These are phyloP conservation scores for Eulacestoma nigropectus DNA, from an alignment of 2,113 vertebrate species.

Conservation along the genomic window DNA sequence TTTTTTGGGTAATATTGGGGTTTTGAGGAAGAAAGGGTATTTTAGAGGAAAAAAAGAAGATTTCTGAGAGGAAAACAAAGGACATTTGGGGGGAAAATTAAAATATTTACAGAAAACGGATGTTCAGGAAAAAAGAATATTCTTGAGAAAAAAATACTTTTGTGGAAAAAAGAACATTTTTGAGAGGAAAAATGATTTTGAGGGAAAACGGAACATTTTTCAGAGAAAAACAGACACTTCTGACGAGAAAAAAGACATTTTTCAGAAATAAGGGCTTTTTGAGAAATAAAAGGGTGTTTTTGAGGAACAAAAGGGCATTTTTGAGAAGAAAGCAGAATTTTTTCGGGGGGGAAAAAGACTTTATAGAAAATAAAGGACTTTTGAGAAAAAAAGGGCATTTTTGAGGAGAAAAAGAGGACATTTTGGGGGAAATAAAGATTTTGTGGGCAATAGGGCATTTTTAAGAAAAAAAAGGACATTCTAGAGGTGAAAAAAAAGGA, in stretches of 20 bases:
- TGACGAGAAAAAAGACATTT: too few relatives aligned
- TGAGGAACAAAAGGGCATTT: neutral
- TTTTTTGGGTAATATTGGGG: too few relatives aligned
- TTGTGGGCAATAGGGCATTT: neutral
- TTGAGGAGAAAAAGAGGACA: neutral
- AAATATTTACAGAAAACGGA: neutral
- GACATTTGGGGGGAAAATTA: neutral
- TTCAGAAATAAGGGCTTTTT: neutral
- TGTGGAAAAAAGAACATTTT: too few relatives aligned
- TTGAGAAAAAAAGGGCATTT: neutral
- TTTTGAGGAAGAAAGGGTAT: too few relatives aligned
- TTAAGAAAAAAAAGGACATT: neutral
- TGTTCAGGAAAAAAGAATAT: neutral
- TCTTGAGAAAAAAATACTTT: neutral
- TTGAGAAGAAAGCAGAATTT: neutral
- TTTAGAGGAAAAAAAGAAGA: neutral
- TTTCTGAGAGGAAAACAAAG: neutral
- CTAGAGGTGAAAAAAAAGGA: too few relatives aligned
- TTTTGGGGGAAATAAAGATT: neutral
- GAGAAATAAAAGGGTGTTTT: neutral
- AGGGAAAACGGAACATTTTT: neutral
- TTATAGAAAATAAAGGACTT: too few relatives aligned
- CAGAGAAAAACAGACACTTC: too few relatives aligned
- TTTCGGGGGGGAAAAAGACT: neutral
- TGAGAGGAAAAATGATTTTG: too few relatives aligned